Conservation (phyloP, 1,140 invertebrate species). For the Magallana ariakensis region DNA sequence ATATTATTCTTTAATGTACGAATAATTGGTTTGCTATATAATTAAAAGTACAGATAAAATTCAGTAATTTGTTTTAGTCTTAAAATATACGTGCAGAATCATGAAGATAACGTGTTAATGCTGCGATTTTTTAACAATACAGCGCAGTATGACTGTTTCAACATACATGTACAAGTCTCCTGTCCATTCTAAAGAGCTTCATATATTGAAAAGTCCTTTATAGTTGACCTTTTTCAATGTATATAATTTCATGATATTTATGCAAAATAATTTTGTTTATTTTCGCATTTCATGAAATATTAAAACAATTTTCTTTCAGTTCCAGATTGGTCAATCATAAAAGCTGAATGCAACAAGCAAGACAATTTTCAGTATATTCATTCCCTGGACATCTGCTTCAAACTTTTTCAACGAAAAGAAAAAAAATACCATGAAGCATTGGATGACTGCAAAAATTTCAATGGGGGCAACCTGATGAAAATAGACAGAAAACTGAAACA, state of each 20-base stretch:
- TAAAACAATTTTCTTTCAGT: neutral
- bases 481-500: slow-evolving; percentile 21
- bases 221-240: neutral
- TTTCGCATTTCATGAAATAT: neutral
- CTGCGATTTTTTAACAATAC: neutral
- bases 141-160: neutral
- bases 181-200: neutral
- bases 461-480: slow-evolving; percentile 2
- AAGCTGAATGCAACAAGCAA: slow-evolving; percentile 6
- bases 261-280: neutral
- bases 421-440: neutral
- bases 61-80: neutral
- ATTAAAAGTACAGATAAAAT: neutral
- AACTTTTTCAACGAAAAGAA: neutral
- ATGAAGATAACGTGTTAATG: neutral
- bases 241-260: neutral
- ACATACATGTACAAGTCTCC: neutral
- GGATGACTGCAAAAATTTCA: neutral
- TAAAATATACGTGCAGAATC: neutral
- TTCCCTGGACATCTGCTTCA: neutral
- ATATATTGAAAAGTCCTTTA: neutral
- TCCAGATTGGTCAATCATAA: slow-evolving; percentile 12
- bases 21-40: neutral
- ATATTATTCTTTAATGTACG: neutral
- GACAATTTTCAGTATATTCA: neutral